Conservation (phyloP, 2,113 vertebrate genomes). For the Burhinus oedicnemus region DNA sequence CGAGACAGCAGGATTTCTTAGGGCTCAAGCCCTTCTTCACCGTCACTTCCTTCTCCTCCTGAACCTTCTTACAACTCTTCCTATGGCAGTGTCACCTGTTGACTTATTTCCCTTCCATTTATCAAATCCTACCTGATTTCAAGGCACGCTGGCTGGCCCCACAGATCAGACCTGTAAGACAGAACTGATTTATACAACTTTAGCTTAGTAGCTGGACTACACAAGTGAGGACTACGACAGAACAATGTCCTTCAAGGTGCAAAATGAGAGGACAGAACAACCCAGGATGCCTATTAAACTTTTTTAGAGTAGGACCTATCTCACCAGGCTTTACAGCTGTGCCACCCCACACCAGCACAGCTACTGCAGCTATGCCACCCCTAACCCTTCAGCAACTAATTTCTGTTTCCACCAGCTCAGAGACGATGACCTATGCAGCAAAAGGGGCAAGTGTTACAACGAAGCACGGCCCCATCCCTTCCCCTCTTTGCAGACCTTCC, state of each 20-base stretch:
- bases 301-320: background rate
- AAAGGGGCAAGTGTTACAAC: background rate
- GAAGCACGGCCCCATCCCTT: background rate
- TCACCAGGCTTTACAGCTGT: rapidly evolving
- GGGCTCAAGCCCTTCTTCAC: background rate
- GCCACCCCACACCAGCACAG: background rate
- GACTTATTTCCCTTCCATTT: background rate
- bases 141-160: background rate
- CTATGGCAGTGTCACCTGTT: background rate
- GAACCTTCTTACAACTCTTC: background rate
- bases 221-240: background rate
- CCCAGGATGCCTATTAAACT: background rate
- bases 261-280: background rate
- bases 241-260: background rate
- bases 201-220: background rate
- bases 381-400: background rate
- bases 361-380: background rate
- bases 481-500: background rate
- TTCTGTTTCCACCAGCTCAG: background rate
- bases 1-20: background rate
- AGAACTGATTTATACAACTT: background rate
- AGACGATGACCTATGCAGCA: background rate
- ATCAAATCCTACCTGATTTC: background rate
- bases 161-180: background rate
- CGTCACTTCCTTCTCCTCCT: background rate